A percentile compares a stretch with the other conserved stretches of the same genome.
These are phyloP conservation scores for Spilarctia lutea DNA, from an alignment of 2,888 invertebrate genomes.

Conservation along the genomic window DNA sequence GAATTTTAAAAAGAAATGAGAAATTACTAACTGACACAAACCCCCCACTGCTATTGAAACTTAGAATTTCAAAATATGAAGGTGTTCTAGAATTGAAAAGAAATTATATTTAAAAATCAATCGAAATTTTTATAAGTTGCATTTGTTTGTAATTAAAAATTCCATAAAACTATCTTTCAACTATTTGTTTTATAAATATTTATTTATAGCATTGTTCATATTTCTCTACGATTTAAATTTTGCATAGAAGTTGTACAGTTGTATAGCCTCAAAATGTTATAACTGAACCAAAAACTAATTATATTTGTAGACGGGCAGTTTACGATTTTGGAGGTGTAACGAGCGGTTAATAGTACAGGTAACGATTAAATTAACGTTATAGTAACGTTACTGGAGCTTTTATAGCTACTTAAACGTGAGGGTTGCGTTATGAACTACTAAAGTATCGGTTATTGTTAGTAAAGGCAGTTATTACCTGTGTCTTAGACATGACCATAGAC, in stretches of 20 bases:
- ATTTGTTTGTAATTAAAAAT: too few relatives aligned
- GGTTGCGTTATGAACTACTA: conserved; percentile 15
- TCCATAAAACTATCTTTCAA: too few relatives aligned
- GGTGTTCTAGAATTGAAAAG: not conserved
- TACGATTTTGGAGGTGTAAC: conserved; percentile 19
- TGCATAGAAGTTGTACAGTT: too few relatives aligned
- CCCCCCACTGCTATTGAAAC: not conserved
- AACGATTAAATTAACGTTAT: conserved; percentile 32
- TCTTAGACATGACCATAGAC: not conserved
- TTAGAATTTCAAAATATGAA: not conserved
- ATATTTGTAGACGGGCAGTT: conserved; percentile 36
- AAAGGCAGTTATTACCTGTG: conserved; percentile 17
- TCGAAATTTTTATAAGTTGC: too few relatives aligned
- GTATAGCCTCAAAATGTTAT: not conserved
- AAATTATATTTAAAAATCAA: too few relatives aligned
- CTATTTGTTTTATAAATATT: too few relatives aligned
- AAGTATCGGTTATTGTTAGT: conserved; percentile 24
- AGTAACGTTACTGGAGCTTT: conserved; percentile 20
- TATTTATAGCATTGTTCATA: too few relatives aligned
- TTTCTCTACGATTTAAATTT: too few relatives aligned
- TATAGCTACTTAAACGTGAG: conserved; percentile 24
- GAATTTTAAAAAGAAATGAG: not conserved
- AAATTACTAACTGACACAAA: not conserved
- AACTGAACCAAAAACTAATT: conserved; percentile 26
- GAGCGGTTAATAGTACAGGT: conserved; percentile 14